These are phyloP conservation scores for Cherax destructor DNA, from an alignment of 1,140 invertebrate genomes.

Conservation along the genomic window DNA sequence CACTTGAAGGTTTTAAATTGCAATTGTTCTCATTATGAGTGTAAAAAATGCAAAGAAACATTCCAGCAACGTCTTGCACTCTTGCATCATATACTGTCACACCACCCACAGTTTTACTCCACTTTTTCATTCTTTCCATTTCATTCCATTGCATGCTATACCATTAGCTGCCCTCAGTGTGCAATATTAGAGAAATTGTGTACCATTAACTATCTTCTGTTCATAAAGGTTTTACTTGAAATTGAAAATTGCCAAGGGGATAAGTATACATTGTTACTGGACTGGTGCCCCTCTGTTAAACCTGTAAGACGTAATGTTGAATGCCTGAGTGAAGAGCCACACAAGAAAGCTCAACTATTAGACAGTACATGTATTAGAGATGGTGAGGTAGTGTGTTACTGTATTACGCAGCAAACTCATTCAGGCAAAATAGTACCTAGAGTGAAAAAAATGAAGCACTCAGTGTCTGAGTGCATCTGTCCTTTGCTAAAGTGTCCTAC, in stretches of 20 bases:
- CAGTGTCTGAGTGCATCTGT: conserved; percentile 30
- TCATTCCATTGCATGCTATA: neutral
- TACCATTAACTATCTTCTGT: conserved; percentile 33
- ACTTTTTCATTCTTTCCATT: neutral
- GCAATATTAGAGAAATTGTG: conserved; percentile 31
- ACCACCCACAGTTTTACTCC: conserved; percentile 7
- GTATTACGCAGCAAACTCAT: neutral
- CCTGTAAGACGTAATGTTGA: neutral
- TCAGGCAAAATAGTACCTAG: neutral
- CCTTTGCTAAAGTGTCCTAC: conserved; percentile 45
- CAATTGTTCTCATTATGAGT: conserved; percentile 22
- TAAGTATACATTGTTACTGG: neutral
- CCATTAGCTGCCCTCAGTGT: conserved; percentile 23
- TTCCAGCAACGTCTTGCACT: neutral
- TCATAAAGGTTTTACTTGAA: conserved; percentile 36
- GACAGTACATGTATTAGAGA: neutral
- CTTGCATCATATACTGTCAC: conserved; percentile 14
- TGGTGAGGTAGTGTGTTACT: conserved; percentile 27
- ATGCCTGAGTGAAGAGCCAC: neutral
- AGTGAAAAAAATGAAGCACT: neutral
- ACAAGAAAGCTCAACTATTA: neutral
- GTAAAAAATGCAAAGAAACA: conserved; percentile 26
- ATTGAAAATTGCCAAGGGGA: conserved; percentile 10
- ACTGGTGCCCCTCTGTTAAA: neutral
- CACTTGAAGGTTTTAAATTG: conserved; percentile 29